phyloP scores from a whole-genome alignment of 2,888 invertebrate genomes.

The Drosophila nr. medialis region DNA sequence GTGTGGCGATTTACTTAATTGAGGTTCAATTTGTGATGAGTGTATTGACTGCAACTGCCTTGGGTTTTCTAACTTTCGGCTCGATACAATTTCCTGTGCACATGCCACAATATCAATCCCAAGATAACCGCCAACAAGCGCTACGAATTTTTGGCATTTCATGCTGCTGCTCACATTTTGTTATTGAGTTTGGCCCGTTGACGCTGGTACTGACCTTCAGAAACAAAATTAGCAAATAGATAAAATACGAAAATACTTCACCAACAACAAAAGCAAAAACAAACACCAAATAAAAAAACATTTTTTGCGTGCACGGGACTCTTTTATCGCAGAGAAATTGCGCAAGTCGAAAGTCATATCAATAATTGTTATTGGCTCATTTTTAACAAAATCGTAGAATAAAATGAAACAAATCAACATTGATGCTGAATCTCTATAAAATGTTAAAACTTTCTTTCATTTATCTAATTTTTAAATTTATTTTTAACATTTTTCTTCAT shows the following conservation, averaged over 20 bases:
- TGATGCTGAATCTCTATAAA: neutral
- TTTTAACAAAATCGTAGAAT: neutral
- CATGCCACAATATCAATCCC: conserved; percentile 66
- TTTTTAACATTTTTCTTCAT: neutral
- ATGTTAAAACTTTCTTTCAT: neutral
- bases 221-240: conserved; percentile 70
- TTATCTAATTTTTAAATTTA: neutral
- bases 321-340: conserved; percentile 40
- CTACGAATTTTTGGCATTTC: conserved; percentile 32
- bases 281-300: conserved; percentile 5
- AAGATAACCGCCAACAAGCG: conserved; percentile 43
- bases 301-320: conserved; percentile 37
- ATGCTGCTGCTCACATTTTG: conserved; percentile 32
- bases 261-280: conserved; percentile 6
- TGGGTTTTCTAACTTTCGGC: conserved; percentile 31
- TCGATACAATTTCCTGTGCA: conserved; percentile 70
- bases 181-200: conserved; percentile 42
- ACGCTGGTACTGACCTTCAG: conserved; percentile 78
- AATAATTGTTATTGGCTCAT: conserved; percentile 28
- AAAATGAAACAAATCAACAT: neutral
- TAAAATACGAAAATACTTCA: conserved; percentile 50
- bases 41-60: neutral
- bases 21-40: neutral
- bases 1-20: neutral
- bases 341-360: conserved; percentile 35